These are phyloP conservation scores for Petrolisthes cinctipes DNA, from an alignment of 2,888 invertebrate species.

Conservation along the genomic window DNA sequence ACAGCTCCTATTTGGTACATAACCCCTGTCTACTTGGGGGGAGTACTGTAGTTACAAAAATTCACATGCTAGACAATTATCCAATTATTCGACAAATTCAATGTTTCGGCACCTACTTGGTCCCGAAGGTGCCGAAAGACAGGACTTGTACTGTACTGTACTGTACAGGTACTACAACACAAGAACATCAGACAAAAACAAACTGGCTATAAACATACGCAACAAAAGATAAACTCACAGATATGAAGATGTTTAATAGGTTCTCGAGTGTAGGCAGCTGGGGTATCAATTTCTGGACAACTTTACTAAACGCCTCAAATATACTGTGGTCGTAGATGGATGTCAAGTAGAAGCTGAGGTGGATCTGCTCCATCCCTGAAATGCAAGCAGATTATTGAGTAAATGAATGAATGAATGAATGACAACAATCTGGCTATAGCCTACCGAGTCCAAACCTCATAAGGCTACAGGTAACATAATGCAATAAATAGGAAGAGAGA, in stretches of 20 bases:
- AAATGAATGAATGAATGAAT: not conserved
- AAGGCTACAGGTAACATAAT: not conserved
- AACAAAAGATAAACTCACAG: conserved; percentile 76
- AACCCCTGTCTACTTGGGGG: too few species aligned
- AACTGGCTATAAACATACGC: not conserved
- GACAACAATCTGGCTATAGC: not conserved
- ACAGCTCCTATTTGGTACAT: too few species aligned
- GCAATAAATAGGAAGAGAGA: too few species aligned
- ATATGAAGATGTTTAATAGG: conserved; percentile 95
- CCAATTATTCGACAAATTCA: too few species aligned
- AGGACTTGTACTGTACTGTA: too few species aligned
- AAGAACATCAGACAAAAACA: not conserved
- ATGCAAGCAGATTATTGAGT: conserved; percentile 38
- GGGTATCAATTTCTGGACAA: too few species aligned
- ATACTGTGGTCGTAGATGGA: conserved; percentile 72
- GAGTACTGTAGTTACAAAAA: too few species aligned
- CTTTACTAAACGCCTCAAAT: too few species aligned
- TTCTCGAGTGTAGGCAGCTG: conserved; percentile 86
- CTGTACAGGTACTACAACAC: too few species aligned
- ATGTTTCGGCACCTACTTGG: too few species aligned
- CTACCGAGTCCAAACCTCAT: not conserved
- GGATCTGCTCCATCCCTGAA: conserved; percentile 83
- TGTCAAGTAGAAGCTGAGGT: conserved; percentile 94
- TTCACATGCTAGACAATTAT: too few species aligned
- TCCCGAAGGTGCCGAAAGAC: too few species aligned